Base-by-base conservation (phyloP, 2,888 invertebrate genomes). In the Oegoconia quadripuncta region DNA sequence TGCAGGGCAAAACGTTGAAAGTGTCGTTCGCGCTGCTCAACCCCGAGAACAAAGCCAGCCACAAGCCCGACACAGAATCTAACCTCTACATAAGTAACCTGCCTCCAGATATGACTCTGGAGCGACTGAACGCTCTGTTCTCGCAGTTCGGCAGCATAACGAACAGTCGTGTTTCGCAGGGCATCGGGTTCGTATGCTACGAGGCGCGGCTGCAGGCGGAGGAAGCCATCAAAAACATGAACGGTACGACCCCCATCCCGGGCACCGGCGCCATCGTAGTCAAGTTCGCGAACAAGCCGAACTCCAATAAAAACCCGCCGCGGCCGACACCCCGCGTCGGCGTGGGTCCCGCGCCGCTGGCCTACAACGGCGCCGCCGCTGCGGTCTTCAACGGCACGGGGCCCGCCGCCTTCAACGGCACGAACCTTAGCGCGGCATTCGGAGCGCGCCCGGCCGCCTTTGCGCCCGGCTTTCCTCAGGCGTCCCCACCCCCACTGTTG, bases 51-150 rank as follows among this genome's bases (percentile, higher is more conserved):
- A 88, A 88, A 64, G 76, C 72, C 48, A 83, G 80, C 66, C 88
- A 86, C 64, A 86, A 86, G 55, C 88, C 87, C 23, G 88, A 88
- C 62, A 86, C 76, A 17, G 88, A 88, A 55, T 87, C 83, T 44
- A 88, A 88, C 64, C 77, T 88, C 45, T 88, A 88, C 58, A 86
- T 88, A 55, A 88, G 88, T 54, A 88, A 88, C 63, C 71, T 88
- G 57, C 88, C 88, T 52, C 87, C 88, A 12, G 88, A 88, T 59
- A 88, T 86, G 86, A 87, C 86, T 42, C 63, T 88, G 40, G 88
- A 88, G 62, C 71, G 84, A 41, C 77, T 88, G 34, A 88, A 88
- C 63, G 64, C 47, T 36, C 58, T 88, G 39, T 88, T 88, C 66
- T 63, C 67, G 38, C 78, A 74, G 54, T 87, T 79, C 59, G 88